Percentiles rank a stretch among this genome's conserved stretches.
Conservation (phyloP, 2,888 invertebrate genomes). For the Leptinotarsa juncta region DNA sequence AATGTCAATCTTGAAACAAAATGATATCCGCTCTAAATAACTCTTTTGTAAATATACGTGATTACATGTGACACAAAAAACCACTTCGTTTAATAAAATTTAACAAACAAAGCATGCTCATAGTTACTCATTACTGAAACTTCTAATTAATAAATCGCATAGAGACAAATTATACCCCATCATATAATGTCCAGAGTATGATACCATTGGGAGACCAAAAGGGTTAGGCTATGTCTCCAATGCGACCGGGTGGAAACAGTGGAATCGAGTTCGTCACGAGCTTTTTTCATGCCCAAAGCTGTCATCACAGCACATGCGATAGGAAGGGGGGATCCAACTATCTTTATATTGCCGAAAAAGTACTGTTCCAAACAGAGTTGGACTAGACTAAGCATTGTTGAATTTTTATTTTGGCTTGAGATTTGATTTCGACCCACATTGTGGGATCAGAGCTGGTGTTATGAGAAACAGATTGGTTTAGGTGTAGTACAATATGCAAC, state of each 20-base stretch:
- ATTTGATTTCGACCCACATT: background rate
- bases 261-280: constrained; percentile 33
- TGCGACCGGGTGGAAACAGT: constrained; percentile 38
- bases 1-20: too few species aligned
- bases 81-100: constrained; percentile 46
- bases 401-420: background rate
- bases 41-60: background rate
- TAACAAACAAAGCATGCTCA: constrained; percentile 54
- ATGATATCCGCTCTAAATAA: too few species aligned
- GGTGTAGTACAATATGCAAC: too few species aligned
- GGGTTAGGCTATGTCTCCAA: constrained; percentile 55
- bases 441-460: too few species aligned
- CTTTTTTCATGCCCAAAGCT: constrained; percentile 23
- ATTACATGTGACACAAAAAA: constrained; percentile 34
- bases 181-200: constrained; percentile 61
- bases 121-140: constrained; percentile 46
- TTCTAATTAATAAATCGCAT: constrained; percentile 64
- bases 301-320: constrained; percentile 26
- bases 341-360: constrained; percentile 6
- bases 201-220: constrained; percentile 59
- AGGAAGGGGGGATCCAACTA: constrained; percentile 26
- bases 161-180: constrained; percentile 59
- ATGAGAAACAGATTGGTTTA: too few species aligned
- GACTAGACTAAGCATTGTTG: constrained; percentile 49
- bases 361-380: constrained; percentile 41